Conservation (phyloP, 2,113 vertebrate genomes). For the Melanocharis versteri region DNA sequence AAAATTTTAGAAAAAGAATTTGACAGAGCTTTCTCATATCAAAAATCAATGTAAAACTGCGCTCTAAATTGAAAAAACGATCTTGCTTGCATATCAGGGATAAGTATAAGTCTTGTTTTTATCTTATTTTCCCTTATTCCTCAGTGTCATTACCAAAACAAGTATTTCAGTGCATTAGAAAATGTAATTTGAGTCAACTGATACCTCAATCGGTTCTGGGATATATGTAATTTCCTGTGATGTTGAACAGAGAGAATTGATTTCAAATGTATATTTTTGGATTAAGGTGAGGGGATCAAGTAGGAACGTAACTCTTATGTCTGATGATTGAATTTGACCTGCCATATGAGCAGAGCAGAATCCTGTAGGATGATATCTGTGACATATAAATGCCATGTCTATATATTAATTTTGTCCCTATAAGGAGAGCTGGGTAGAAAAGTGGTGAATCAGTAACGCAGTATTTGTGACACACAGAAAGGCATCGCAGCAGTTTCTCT, state of each 20-base stretch:
- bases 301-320: not conserved
- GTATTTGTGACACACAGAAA: not conserved
- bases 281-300: slow-evolving; percentile 26
- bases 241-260: slow-evolving; percentile 22
- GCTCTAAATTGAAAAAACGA: not conserved
- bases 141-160: slow-evolving; percentile 19
- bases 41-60: not conserved
- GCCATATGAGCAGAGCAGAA: not conserved
- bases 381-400: not conserved
- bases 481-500: not conserved
- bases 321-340: slow-evolving; percentile 27
- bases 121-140: slow-evolving; percentile 34
- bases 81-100: not conserved
- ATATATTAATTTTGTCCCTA: not conserved
- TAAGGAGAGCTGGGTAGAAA: not conserved
- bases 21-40: not conserved
- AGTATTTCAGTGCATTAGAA: slow-evolving; percentile 41
- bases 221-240: slow-evolving; percentile 28
- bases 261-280: slow-evolving; percentile 41
- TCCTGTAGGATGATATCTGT: not conserved
- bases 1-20: not conserved
- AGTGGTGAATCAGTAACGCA: not conserved
- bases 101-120: slow-evolving; percentile 6
- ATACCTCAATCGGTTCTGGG: slow-evolving; percentile 11
- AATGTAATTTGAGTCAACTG: slow-evolving; percentile 38